These are phyloP conservation scores for Drosophila repleta DNA, from an alignment of 1,140 invertebrate genomes.

Conservation along the genomic window DNA sequence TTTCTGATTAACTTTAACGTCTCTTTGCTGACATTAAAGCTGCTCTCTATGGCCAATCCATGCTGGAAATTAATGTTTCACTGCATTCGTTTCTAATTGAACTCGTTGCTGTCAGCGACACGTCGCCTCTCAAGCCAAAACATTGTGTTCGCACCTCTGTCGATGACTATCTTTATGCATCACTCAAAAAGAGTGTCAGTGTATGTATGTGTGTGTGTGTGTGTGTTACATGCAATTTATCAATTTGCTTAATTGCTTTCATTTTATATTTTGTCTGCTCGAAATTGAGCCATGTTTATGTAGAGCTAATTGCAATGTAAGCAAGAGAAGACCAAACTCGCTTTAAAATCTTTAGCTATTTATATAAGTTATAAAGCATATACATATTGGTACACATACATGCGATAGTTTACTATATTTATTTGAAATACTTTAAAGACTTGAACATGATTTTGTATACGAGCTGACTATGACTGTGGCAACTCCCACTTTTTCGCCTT, in stretches of 20 bases:
- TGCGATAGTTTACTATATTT: background rate
- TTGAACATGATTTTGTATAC: too few species aligned
- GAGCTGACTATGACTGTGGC: conserved; percentile 1
- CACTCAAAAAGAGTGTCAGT: conserved; percentile 5
- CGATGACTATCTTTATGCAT: conserved; percentile 56
- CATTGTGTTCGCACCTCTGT: conserved; percentile 65
- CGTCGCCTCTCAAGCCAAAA: conserved; percentile 5
- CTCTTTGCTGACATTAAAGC: conserved; percentile 48
- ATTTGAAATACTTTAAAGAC: too few species aligned
- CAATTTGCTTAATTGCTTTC: conserved; percentile 75
- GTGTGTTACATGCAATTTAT: conserved; percentile 69
- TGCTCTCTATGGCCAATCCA: conserved; percentile 18
- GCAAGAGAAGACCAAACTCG: too few species aligned
- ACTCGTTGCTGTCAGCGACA: conserved; percentile 35
- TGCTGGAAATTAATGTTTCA: conserved; percentile 11
- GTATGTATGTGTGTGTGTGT: conserved; percentile 22
- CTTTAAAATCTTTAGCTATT: too few species aligned
- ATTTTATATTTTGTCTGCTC: conserved; percentile 42
- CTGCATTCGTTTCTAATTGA: conserved; percentile 46
- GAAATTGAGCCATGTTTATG: too few species aligned
- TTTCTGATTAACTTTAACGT: conserved; percentile 62
- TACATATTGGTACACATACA: background rate
- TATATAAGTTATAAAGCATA: too few species aligned
- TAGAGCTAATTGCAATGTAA: too few species aligned
- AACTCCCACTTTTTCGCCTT: conserved; percentile 49